Percentiles rank a stretch among this genome's conserved stretches.
phyloP scores from a whole-genome alignment of 2,113 vertebrate species.

The Ellobius talpinus region DNA sequence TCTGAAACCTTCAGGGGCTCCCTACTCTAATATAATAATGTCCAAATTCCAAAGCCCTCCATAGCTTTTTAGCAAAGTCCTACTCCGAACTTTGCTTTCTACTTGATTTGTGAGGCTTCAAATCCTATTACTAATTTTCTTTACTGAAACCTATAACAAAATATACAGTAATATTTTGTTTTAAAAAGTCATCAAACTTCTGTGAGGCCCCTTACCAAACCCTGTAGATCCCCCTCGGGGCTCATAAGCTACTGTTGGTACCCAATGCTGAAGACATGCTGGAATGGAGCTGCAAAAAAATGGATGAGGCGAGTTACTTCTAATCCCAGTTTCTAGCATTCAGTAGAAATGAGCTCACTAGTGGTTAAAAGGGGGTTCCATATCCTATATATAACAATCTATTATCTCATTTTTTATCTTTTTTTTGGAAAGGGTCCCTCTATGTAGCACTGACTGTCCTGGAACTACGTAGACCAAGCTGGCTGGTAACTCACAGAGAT shows the following conservation, averaged over 20 bases:
- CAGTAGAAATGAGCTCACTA: neutral
- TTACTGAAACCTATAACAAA: slow-evolving; percentile 28
- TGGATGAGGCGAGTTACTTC: neutral
- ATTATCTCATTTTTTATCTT: neutral
- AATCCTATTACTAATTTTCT: neutral
- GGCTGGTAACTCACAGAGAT: neutral
- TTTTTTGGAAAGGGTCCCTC: neutral
- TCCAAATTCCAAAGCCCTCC: neutral
- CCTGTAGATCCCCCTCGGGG: neutral
- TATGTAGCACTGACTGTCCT: neutral
- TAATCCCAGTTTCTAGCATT: neutral
- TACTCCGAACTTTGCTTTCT: slow-evolving; percentile 9
- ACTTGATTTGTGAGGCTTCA: neutral
- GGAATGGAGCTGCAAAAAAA: neutral
- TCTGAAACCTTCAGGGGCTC: neutral
- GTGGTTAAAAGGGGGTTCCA: neutral
- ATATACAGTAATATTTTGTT: neutral
- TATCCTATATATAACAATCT: neutral
- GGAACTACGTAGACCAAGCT: neutral
- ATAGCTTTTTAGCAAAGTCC: neutral
- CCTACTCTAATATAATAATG: neutral
- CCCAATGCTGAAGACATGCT: neutral
- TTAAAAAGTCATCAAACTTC: neutral
- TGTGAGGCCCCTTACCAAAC: neutral
- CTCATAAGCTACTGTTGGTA: neutral